These are phyloP conservation scores for Ciona savignyi DNA, from an alignment of 23 tunicate species.

Conservation along the genomic window DNA sequence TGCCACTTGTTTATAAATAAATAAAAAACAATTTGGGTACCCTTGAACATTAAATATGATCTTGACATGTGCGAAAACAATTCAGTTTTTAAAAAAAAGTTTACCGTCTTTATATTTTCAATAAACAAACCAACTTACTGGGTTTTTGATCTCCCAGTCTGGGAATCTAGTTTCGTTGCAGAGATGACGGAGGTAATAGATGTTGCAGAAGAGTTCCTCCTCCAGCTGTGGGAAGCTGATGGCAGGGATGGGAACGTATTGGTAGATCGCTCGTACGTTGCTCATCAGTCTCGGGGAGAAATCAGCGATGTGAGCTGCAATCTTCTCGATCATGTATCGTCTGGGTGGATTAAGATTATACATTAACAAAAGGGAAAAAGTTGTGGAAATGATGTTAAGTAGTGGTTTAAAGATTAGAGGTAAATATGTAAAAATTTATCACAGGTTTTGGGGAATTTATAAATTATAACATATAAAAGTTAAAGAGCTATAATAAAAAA, in stretches of 20 bases:
- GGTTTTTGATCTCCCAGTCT: constrained; percentile 89
- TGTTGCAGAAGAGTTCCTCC: constrained; percentile 96
- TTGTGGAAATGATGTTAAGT: no score
- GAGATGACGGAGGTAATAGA: constrained; percentile 90
- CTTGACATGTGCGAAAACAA: no score
- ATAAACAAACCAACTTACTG: constrained; percentile 51
- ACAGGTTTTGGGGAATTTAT: no score
- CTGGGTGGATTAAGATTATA: constrained; percentile 14
- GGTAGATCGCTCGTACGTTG: constrained; percentile 90
- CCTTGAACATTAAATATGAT: no score
- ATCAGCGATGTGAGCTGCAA: constrained; percentile 94
- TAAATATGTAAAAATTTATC: no score
- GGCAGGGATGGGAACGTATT: constrained; percentile 91
- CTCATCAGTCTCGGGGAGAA: constrained; percentile 85
- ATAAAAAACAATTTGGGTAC: no score
- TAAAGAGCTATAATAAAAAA: no score
- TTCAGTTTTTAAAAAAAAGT: no score
- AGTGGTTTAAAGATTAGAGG: no score
- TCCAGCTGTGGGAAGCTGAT: constrained; percentile 93
- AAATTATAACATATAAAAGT: neutral
- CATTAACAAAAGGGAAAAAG: no score
- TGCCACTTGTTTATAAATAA: no score
- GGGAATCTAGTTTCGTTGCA: constrained; percentile 86
- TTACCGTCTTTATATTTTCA: no score
- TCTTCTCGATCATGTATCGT: constrained; percentile 93